Evolutionary conservation across 2,797 vertebrate genomes (phyloP), one percentile per base, ranked within the genome.

Genomic region (Eutrigla gurnardus): DNA sequence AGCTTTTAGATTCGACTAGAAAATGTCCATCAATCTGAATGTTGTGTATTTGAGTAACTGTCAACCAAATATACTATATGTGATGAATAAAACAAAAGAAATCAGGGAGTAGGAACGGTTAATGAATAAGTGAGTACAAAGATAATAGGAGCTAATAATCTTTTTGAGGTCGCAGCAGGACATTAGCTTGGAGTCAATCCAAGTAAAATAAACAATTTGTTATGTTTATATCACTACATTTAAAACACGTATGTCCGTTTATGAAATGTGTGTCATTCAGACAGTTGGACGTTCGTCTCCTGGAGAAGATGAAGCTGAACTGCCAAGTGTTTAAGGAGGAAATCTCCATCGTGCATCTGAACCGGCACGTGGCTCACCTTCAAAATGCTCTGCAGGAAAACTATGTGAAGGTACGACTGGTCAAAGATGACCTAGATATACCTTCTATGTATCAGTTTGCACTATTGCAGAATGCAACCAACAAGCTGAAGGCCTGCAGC

Each of bases 291-390:
- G 65, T 86, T 73, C 88, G 76, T 64, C 81, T 95, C 63, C 78
- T 95, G 85, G 87, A 93, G 69, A 91, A 89, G 81, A 92, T 95
- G 88, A 93, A 85, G 78, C 90, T 93, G 59, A 93, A 94, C 81
- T 94, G 83, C 39, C 88, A 92, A 61, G 85, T 94, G 78, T 95
- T 96, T 80, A 92, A 94, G 90, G 93, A 95, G 72, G 94, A 94
- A 71, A 93, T 93, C 68, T 89, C 87, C 66, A 78, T 95, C 46
- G 92, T 95, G 0, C 93, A 93, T 88, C 86, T 93, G 25, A 94
- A 87, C 80, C 85, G 86, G 12, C 90, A 93, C 67, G 76, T 75
- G 47, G 67, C 88, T 54, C 91, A 94, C 83, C 88, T 93, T 50
- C 88, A 89, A 43, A 84, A 75, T 32, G 91, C 88, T 36, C 76